Evolutionary conservation across 1,140 invertebrate species (phyloP).

Genomic region (Cyclargus thomasi): DNA sequence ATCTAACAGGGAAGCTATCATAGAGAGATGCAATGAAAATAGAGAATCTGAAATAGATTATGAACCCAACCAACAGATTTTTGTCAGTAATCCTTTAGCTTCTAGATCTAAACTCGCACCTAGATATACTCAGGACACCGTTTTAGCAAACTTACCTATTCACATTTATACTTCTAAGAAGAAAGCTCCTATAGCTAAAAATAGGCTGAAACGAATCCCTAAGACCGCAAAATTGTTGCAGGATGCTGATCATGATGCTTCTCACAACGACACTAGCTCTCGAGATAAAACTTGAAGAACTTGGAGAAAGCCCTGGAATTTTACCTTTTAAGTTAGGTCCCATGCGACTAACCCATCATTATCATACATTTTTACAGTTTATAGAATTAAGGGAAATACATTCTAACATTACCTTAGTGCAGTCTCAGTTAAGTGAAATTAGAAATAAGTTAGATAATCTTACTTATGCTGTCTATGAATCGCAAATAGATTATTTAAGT

Average conservation of each 20-base stretch:
- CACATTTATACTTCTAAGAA: constrained; percentile 10
- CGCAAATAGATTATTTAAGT: no score
- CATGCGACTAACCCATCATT: constrained; percentile 16
- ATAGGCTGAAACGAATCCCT: constrained; percentile 16
- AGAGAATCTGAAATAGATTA: no score
- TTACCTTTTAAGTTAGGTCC: constrained; percentile 22
- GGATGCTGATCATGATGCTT: constrained; percentile 20
- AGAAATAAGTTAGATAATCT: constrained; percentile 18
- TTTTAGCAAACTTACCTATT: constrained; percentile 16
- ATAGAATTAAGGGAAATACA: constrained; percentile 18
- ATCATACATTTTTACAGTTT: constrained; percentile 21
- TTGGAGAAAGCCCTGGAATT: constrained; percentile 19
- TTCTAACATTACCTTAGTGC: constrained; percentile 8
- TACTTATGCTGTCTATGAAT: no score
- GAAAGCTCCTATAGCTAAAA: background rate
- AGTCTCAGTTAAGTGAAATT: constrained; percentile 12
- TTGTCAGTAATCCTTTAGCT: background rate
- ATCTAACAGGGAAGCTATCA: constrained; percentile 21
- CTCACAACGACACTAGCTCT: constrained; percentile 13
- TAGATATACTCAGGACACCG: background rate
- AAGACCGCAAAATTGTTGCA: constrained; percentile 21
- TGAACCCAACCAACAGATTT: background rate
- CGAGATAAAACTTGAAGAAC: constrained; percentile 22
- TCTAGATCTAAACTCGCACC: background rate
- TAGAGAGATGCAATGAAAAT: constrained; percentile 22